Conservation (phyloP, 2,113 vertebrate species). For the Actenoides hombroni region DNA sequence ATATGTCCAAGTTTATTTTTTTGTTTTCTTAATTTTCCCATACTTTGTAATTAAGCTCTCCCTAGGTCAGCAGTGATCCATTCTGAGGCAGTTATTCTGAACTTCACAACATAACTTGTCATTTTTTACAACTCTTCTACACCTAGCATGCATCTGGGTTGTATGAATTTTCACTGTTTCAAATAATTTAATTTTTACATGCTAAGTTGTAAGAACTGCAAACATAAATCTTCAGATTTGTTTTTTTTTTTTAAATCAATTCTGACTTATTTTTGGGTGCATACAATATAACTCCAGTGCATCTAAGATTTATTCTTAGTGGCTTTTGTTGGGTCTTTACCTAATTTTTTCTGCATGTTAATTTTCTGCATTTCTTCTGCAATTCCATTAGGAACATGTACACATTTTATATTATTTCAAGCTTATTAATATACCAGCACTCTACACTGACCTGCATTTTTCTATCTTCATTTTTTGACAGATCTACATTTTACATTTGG, state of each 20-base stretch:
- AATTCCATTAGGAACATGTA: neutral
- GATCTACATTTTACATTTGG: neutral
- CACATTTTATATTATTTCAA: neutral
- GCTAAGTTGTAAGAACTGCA: neutral
- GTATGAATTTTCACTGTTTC: conserved; percentile 17
- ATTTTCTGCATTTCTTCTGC: neutral
- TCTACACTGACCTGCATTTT: neutral
- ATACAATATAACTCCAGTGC: neutral
- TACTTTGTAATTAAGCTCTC: conserved; percentile 36
- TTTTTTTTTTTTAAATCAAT: neutral
- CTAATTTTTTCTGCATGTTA: neutral
- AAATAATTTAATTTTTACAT: neutral
- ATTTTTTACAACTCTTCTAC: neutral
- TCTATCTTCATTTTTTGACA: neutral
- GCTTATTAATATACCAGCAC: neutral
- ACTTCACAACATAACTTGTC: neutral
- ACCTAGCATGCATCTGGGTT: neutral
- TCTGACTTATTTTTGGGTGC: neutral
- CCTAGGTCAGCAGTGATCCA: conserved; percentile 6
- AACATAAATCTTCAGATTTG: neutral
- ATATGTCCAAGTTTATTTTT: neutral
- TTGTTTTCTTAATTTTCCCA: neutral
- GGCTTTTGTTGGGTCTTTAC: neutral
- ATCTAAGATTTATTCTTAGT: neutral
- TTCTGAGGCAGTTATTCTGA: conserved; percentile 31